A percentile compares a stretch with the other conserved stretches of the same genome.
These are phyloP conservation scores for Ramazzottius varieornatus DNA, from an alignment of 2,888 invertebrate genomes.

Conservation along the genomic window DNA sequence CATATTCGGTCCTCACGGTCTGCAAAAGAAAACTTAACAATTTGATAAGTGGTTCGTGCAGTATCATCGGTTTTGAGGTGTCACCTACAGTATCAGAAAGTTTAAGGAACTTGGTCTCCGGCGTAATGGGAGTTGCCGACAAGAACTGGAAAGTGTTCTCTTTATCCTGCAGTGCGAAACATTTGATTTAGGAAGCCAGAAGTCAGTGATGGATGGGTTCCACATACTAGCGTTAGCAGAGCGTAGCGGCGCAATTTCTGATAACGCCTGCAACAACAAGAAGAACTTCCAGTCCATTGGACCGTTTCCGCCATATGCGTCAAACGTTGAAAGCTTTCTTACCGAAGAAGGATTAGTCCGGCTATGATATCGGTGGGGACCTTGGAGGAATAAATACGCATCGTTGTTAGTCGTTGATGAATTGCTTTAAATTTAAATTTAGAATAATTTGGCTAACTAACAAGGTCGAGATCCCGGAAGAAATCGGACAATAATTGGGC, in stretches of 20 bases:
- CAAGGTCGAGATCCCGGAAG: slow-evolving; percentile 60
- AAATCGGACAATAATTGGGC: slow-evolving; percentile 55
- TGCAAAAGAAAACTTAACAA: not conserved
- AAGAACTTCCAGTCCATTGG: too few relatives aligned
- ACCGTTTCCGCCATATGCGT: too few relatives aligned
- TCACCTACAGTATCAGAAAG: not conserved
- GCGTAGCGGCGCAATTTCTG: slow-evolving; percentile 41
- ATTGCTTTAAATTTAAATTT: too few relatives aligned
- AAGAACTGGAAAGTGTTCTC: slow-evolving; percentile 60
- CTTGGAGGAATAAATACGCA: too few relatives aligned
- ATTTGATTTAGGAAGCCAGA: too few relatives aligned
- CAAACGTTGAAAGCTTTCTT: too few relatives aligned
- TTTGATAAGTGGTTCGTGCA: not conserved
- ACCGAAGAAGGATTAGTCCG: slow-evolving; percentile 48
- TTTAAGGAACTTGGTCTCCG: slow-evolving; percentile 40
- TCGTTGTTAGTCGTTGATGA: too few relatives aligned
- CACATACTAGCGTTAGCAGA: slow-evolving; percentile 11
- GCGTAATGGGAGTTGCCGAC: slow-evolving; percentile 55
- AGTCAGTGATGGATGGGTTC: too few relatives aligned
- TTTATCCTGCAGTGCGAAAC: slow-evolving; percentile 30
- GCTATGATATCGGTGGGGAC: slow-evolving; percentile 59
- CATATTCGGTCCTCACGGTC: not conserved
- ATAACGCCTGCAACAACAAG: too few relatives aligned
- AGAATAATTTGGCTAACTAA: too few relatives aligned
- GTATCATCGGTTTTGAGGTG: not conserved